Base-by-base conservation (phyloP, 2,797 vertebrate species). In the Coranthus polyacanthus region DNA sequence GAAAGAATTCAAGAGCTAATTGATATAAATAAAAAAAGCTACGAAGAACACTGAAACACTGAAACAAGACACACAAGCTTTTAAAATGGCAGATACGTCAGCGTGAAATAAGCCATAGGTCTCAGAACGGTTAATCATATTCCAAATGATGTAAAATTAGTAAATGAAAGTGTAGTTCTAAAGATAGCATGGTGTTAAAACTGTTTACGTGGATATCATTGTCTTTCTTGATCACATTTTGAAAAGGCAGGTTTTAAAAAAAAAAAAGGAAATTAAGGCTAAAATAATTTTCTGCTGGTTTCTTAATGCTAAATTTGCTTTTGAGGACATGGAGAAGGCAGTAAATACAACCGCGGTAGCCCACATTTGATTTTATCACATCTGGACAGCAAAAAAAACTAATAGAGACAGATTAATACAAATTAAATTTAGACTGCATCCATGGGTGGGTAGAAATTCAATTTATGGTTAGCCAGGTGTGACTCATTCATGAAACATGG, bases 381-480 rank as follows among this genome's bases (percentile, higher is more conserved):
- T 52, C 20, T 11, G 7, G 24, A 59, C 22, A 9, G 15, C n/a
- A 52, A 8, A 50, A 55, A 22, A 34, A 71, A 5, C 22, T 52
- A 49, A 60, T 0, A 56, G 3, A 64, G 58, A 9, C 41, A 3
- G 5, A 42, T 39, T 16, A 49, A 4, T 36, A 37, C 15, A 51
- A 54, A 66, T 73, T 46, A 15, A 52, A 71, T 59, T 39, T 17
- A 63, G 1, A 26, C 13, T 21, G 24, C 3, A 54, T 53, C 54
- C 21, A 51, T 20, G 43, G 8, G 16, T 1, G 1, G 15, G 24
- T 12, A 50, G 32, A 38, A 42, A 76, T 66, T 66, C 29, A 66
- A 69, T 69, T 61, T 62, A 44, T 34, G 20, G 24, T 51, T 24
- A 55, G 38, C 15, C 50, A 68, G 56, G 45, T 61, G 50, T 61